These are phyloP conservation scores for Drosophila setosimentum DNA, from an alignment of 2,888 invertebrate genomes.

Conservation along the genomic window DNA sequence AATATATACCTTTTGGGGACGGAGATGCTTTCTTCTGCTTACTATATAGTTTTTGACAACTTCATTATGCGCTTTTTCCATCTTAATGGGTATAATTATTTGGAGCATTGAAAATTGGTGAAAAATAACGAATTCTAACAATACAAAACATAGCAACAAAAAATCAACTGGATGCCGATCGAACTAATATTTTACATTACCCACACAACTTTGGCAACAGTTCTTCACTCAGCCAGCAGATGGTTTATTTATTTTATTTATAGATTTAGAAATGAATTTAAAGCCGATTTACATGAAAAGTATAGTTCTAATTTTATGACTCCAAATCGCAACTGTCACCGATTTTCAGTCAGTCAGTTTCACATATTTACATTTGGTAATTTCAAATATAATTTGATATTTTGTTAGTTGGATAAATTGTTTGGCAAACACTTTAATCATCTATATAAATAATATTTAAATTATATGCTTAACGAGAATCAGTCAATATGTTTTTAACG, in stretches of 20 bases:
- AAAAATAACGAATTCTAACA: background rate
- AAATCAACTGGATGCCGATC: no score
- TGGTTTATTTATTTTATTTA: background rate
- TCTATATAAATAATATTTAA: background rate
- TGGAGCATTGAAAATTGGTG: background rate
- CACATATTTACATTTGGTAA: background rate
- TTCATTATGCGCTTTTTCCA: background rate
- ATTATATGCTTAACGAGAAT: background rate
- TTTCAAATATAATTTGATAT: no score
- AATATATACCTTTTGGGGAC: background rate
- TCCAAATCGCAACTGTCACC: background rate
- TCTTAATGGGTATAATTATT: background rate
- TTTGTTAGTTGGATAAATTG: background rate
- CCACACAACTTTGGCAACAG: background rate
- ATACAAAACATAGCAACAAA: background rate
- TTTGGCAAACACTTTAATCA: no score
- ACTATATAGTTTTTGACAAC: background rate
- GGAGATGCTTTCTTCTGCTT: background rate
- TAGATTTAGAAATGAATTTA: background rate
- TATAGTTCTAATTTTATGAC: background rate
- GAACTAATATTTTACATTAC: background rate
- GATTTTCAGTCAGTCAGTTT: background rate
- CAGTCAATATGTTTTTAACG: slow-evolving; percentile 11
- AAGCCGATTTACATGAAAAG: background rate
- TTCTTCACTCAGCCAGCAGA: background rate